Conservation (phyloP, 2,113 vertebrate species). For the Oreochromis niloticus region DNA sequence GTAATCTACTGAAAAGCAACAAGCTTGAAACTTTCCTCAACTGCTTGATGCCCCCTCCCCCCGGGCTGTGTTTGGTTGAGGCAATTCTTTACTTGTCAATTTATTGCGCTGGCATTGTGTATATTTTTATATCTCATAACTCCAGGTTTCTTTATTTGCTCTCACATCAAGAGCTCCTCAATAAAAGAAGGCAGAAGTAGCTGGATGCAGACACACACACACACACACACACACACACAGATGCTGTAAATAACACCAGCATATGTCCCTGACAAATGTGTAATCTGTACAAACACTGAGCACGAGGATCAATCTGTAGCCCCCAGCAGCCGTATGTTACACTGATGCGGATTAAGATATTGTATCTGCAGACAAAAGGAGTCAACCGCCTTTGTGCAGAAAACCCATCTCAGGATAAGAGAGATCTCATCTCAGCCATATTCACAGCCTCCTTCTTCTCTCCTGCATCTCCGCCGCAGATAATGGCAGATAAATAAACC, state of each 20-base stretch:
- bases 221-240: background rate
- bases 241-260: conserved; percentile 23
- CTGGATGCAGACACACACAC: background rate
- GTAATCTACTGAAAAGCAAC: background rate
- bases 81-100: background rate
- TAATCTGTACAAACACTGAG: background rate
- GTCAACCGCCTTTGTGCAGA: conserved; percentile 1
- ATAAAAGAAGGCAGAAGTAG: background rate
- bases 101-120: background rate
- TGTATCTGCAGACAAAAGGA: conserved; percentile 44
- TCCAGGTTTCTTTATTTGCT: background rate
- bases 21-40: background rate
- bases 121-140: background rate
- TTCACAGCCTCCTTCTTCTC: background rate
- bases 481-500: conserved; percentile 12
- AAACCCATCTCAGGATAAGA: conserved; percentile 12
- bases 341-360: conserved; percentile 25
- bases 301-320: background rate
- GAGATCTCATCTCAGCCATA: background rate
- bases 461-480: background rate
- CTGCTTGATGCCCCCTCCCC: background rate
- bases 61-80: background rate
- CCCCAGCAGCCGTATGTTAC: background rate
- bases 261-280: background rate
- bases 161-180: background rate